Percentiles rank a stretch among this genome's conserved stretches.
Conservation (phyloP, 2,797 vertebrate genomes). For the Sarcoramphus papa region DNA sequence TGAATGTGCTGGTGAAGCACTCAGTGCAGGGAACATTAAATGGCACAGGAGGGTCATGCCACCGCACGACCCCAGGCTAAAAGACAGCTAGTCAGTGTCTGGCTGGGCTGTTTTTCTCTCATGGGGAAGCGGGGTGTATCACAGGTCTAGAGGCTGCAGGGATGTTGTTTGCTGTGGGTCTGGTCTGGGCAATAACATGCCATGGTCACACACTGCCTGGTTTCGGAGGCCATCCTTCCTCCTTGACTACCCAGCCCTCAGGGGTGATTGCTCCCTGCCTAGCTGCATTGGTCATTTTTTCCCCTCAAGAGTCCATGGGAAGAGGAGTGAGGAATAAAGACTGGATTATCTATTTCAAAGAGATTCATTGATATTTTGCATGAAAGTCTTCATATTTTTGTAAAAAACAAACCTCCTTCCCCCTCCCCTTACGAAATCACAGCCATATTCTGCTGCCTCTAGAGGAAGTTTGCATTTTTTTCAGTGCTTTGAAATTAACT, state of each 20-base stretch:
- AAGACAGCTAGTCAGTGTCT: neutral
- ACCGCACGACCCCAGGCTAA: neutral
- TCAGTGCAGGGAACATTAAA: neutral
- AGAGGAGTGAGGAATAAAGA: neutral
- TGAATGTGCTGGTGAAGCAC: neutral
- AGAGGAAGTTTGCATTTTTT: neutral
- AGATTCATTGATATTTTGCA: neutral
- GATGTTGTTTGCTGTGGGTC: neutral
- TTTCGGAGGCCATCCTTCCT: neutral
- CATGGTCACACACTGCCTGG: rapidly evolving
- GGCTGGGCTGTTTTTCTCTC: neutral
- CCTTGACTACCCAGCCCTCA: neutral
- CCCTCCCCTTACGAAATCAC: neutral
- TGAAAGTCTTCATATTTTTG: neutral
- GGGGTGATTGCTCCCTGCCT: neutral
- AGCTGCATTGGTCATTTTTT: rapidly evolving
- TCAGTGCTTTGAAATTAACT: neutral
- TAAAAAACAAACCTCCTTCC: neutral
- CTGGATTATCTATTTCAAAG: neutral
- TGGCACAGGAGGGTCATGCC: neutral
- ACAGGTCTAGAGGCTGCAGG: neutral
- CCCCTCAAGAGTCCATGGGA: neutral
- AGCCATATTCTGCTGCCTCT: neutral
- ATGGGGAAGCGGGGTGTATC: neutral
- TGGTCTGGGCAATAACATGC: neutral